Percentiles rank a stretch among this genome's conserved stretches.
phyloP scores from a whole-genome alignment of 2,113 vertebrate species.

The Hyperopisus bebe region DNA sequence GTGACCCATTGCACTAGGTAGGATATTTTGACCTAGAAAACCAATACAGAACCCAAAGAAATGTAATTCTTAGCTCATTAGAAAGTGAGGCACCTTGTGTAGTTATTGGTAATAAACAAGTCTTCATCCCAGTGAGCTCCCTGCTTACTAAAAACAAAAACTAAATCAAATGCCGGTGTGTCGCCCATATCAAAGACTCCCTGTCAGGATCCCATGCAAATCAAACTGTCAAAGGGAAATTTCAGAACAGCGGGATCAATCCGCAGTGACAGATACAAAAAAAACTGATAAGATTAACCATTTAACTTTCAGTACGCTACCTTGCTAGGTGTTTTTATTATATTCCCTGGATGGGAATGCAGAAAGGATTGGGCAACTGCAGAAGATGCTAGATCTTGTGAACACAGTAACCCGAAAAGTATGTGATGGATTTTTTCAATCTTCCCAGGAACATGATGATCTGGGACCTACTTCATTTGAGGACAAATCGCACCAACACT shows the following conservation, averaged over 20 bases:
- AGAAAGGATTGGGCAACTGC: neutral
- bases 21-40: conserved; percentile 23
- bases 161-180: neutral
- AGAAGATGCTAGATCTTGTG: neutral
- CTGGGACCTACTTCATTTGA: no score
- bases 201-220: neutral
- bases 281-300: neutral
- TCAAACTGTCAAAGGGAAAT: conserved; percentile 1
- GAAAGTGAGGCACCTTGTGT: conserved; percentile 23
- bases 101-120: conserved; percentile 34
- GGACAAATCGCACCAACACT: neutral
- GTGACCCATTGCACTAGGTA: neutral
- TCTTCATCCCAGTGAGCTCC: conserved; percentile 30
- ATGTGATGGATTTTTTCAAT: neutral
- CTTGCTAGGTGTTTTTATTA: neutral
- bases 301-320: neutral
- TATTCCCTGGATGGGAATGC: neutral
- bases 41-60: conserved; percentile 25
- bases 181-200: neutral
- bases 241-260: neutral
- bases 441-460: neutral
- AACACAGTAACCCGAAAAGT: neutral
- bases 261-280: neutral
- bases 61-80: conserved; percentile 35
- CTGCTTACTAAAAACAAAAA: neutral